A percentile compares a stretch with the other conserved stretches of the same genome.
Evolutionary conservation across 35 echinoderm and acorn worm species (phyloP).

Genomic region (Amphiura filiformis): DNA sequence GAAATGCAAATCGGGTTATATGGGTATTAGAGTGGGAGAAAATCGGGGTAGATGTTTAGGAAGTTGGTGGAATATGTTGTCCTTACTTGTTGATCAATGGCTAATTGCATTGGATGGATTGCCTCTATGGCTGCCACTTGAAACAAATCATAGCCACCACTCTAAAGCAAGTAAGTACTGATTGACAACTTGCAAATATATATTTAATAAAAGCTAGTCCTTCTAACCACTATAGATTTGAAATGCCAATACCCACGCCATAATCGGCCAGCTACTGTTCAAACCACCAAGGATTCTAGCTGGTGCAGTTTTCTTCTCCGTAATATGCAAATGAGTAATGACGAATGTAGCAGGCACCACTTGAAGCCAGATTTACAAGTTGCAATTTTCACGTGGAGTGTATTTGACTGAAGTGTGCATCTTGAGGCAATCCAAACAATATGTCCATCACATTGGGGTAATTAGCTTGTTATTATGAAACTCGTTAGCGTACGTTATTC

Average conservation of each 20-base stretch:
- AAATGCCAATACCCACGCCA: background rate
- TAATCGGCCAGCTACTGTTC: background rate
- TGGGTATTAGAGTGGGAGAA: background rate
- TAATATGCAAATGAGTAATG: background rate
- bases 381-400: background rate
- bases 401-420: constrained; percentile 2
- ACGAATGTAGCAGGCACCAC: background rate
- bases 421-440: background rate
- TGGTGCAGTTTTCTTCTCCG: background rate
- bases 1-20: background rate
- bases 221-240: background rate
- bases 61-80: background rate
- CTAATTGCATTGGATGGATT: background rate
- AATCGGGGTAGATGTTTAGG: background rate
- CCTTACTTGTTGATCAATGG: background rate
- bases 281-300: background rate
- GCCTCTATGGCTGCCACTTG: background rate
- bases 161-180: background rate
- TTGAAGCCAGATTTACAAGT: background rate
- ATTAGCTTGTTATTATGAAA: background rate
- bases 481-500: background rate
- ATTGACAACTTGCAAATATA: background rate
- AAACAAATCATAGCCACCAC: background rate
- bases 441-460: background rate
- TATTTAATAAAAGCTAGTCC: background rate